Evolutionary conservation across 2,888 invertebrate species (phyloP).

Genomic region (Branchellion lobata): DNA sequence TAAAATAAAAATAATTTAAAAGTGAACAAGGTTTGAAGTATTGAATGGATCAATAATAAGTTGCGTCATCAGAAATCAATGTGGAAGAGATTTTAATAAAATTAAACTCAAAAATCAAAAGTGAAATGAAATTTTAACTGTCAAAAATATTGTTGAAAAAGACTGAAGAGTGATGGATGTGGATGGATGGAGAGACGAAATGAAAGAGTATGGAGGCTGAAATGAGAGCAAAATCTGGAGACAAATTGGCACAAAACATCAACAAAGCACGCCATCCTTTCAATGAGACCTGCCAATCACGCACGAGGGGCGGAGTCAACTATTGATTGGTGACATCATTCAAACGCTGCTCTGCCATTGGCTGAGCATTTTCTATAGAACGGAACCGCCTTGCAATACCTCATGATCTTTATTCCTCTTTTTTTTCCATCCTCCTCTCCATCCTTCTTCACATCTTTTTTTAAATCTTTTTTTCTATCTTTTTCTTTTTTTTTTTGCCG

Average conservation of each 20-base stretch:
- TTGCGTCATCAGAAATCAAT: too few species aligned
- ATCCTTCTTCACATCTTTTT: background rate
- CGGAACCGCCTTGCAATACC: background rate
- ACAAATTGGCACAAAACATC: background rate
- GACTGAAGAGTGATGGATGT: too few species aligned
- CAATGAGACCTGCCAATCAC: background rate
- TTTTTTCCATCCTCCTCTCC: too few species aligned
- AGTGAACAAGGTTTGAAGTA: too few species aligned
- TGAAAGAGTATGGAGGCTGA: too few species aligned
- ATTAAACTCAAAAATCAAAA: too few species aligned
- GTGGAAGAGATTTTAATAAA: too few species aligned
- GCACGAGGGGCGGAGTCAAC: background rate
- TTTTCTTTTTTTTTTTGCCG: background rate
- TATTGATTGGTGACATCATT: constrained; percentile 12
- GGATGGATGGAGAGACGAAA: too few species aligned
- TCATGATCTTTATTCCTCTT: constrained; percentile 7
- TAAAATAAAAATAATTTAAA: too few species aligned
- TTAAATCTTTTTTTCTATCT: background rate
- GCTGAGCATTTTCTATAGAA: background rate
- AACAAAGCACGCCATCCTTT: background rate
- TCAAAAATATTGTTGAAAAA: too few species aligned
- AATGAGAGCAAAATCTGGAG: constrained; percentile 4
- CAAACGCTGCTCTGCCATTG: background rate
- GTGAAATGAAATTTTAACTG: too few species aligned
- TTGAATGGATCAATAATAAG: too few species aligned